Conservation (phyloP, 2,113 vertebrate species). For the Rhizomys pruinosus region DNA sequence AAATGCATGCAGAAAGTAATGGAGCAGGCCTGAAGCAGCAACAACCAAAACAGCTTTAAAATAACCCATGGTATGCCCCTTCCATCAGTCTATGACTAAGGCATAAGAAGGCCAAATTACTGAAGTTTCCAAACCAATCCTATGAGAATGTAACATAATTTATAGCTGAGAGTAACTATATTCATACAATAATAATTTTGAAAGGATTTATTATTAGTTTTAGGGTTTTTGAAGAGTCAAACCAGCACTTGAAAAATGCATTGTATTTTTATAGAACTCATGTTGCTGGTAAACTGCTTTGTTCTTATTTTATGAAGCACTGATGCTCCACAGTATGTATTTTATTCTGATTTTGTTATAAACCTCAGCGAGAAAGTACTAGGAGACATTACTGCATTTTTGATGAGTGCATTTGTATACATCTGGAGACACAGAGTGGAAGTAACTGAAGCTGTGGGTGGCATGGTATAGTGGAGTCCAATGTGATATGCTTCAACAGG, state of each 20-base stretch:
- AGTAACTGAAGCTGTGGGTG: conserved; percentile 24
- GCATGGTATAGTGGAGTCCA: not conserved
- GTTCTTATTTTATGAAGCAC: not conserved
- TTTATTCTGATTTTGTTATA: not conserved
- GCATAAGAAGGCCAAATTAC: not conserved
- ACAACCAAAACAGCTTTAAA: conserved; percentile 4
- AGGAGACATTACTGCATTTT: not conserved
- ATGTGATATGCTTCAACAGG: not conserved
- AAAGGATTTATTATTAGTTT: not conserved
- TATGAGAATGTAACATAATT: not conserved
- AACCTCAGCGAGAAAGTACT: not conserved
- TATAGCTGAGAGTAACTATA: not conserved
- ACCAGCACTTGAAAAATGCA: not conserved
- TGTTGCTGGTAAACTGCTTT: not conserved
- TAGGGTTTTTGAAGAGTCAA: not conserved
- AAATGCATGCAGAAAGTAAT: conserved; percentile 30
- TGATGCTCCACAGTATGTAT: not conserved
- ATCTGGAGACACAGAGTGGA: conserved; percentile 16
- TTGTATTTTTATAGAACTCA: not conserved
- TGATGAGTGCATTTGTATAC: conserved; percentile 40
- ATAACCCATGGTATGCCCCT: not conserved
- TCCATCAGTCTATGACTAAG: not conserved
- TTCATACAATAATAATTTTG: not conserved
- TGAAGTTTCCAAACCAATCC: not conserved
- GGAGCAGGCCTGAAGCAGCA: conserved; percentile 58